Conservation (phyloP, 2,797 vertebrate species). For the Brachyrhaphis roseni region DNA sequence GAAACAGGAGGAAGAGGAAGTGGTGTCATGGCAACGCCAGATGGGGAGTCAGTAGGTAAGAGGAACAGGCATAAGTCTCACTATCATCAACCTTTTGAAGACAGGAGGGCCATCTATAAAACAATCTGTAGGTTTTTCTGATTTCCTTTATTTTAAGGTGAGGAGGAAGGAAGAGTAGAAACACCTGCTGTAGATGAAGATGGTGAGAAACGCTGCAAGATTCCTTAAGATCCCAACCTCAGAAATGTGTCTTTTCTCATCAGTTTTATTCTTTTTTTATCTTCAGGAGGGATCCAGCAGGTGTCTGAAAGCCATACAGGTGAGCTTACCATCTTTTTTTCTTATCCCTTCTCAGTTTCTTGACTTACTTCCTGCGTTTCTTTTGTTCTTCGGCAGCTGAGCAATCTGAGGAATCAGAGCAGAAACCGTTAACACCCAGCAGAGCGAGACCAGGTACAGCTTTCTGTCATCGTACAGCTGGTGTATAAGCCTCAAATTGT, state of each 20-base stretch:
- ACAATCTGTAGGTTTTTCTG: background rate
- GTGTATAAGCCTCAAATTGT: background rate
- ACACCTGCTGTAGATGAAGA: background rate
- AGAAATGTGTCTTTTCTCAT: background rate
- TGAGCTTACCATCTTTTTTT: background rate
- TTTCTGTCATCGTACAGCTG: background rate
- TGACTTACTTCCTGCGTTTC: conserved; percentile 6
- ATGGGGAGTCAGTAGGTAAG: conserved; percentile 22
- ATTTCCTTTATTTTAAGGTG: conserved; percentile 4
- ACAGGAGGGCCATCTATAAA: background rate
- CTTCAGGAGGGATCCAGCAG: conserved; percentile 11
- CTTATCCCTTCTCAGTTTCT: background rate
- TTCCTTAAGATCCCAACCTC: background rate
- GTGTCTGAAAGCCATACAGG: conserved; percentile 1
- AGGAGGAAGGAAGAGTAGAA: background rate
- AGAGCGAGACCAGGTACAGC: conserved; percentile 38
- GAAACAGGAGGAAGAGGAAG: background rate
- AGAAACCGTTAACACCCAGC: background rate
- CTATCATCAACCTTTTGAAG: background rate
- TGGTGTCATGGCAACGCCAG: background rate
- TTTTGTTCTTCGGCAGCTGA: conserved; percentile 6
- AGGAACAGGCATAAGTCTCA: no score
- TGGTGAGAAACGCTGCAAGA: conserved; percentile 3
- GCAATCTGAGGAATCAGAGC: background rate
- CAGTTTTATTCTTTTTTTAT: background rate